Conservation (phyloP, 2,797 vertebrate species). For the Sebastes wilsoni region DNA sequence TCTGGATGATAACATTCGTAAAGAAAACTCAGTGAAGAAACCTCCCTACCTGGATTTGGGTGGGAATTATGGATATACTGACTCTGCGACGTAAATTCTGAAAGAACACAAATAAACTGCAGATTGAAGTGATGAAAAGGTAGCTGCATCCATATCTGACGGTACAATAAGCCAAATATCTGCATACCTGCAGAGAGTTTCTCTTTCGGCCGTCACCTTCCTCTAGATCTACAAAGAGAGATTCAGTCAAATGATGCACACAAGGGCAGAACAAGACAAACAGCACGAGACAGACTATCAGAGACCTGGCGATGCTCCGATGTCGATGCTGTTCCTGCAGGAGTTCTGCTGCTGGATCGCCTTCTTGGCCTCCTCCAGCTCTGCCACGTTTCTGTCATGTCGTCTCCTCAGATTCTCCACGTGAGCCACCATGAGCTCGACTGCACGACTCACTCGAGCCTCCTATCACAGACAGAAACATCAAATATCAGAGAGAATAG, state of each 20-base stretch:
- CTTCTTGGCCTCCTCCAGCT: conserved; percentile 87
- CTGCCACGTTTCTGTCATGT: conserved; percentile 72
- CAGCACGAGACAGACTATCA: not conserved
- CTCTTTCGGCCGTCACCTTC: conserved; percentile 73
- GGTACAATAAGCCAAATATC: no score
- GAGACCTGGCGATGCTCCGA: conserved; percentile 68
- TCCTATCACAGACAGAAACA: conserved; percentile 74
- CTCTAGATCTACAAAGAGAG: conserved; percentile 79
- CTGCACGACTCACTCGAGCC: conserved; percentile 84
- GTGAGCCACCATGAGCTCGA: conserved; percentile 89
- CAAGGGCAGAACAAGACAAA: not conserved
- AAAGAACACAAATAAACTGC: not conserved
- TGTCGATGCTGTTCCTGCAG: conserved; percentile 67
- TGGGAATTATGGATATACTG: conserved; percentile 83
- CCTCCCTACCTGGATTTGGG: conserved; percentile 73
- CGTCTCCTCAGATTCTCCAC: conserved; percentile 86
- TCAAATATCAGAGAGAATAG: not conserved
- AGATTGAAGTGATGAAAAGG: conserved; percentile 37
- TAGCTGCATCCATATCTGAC: not conserved
- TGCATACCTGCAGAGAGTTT: conserved; percentile 77
- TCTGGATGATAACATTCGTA: not conserved
- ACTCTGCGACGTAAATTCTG: conserved; percentile 81
- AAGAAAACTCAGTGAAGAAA: not conserved
- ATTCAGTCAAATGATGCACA: conserved; percentile 1
- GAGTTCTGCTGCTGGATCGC: conserved; percentile 80